Evolutionary conservation across 2,888 invertebrate species (phyloP).

Genomic region (Timandra comae): DNA sequence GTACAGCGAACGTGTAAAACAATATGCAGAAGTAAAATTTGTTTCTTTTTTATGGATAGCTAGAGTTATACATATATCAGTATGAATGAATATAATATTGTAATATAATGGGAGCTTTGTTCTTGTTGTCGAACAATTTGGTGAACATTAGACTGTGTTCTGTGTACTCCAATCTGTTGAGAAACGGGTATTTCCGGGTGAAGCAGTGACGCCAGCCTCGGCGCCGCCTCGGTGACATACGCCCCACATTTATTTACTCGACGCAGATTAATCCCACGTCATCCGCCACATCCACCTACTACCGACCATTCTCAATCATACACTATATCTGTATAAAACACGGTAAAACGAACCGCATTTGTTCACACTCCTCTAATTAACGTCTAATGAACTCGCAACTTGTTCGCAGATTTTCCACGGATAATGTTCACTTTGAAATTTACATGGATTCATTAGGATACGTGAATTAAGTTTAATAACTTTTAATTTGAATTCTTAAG

Average conservation of each 20-base stretch:
- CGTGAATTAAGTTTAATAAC: background rate
- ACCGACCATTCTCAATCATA: conserved; percentile 45
- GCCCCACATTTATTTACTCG: conserved; percentile 64
- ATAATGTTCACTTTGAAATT: no score
- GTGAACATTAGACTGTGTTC: conserved; percentile 31
- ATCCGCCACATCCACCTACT: conserved; percentile 53
- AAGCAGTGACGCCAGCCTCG: conserved; percentile 28
- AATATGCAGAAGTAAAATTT: no score
- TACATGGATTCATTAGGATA: no score
- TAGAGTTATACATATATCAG: no score
- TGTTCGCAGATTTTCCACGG: background rate
- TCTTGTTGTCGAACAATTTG: conserved; percentile 47
- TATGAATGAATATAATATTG: conserved; percentile 6
- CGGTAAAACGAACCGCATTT: conserved; percentile 6
- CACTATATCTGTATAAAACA: conserved; percentile 38
- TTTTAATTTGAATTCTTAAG: no score
- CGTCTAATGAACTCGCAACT: background rate
- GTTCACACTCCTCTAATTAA: conserved; percentile 19
- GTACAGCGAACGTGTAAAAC: no score
- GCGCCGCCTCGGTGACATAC: conserved; percentile 47
- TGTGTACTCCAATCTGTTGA: conserved; percentile 38
- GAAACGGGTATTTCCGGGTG: conserved; percentile 33
- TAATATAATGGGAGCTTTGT: conserved; percentile 38
- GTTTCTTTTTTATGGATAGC: no score
- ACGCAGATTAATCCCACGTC: conserved; percentile 64